Base-by-base conservation (phyloP, 2,888 invertebrate species). In the Syrista parreyssii region DNA sequence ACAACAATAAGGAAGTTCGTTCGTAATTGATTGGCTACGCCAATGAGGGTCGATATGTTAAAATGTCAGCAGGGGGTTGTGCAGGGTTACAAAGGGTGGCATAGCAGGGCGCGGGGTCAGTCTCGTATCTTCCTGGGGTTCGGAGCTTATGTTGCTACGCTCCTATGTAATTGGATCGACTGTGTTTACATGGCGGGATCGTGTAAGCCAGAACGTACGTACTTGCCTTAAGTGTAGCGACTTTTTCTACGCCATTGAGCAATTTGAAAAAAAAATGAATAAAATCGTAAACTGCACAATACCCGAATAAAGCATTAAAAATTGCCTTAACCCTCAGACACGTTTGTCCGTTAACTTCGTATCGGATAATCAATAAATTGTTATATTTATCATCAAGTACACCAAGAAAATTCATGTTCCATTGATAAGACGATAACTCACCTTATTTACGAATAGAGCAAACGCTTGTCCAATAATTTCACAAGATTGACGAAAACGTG, bases 91-190 rank as follows among this genome's bases (percentile, higher is more conserved):
- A 55, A 55, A 55, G 55, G 55, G 55, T 40, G 30, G 32, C 75
- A 12, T 30, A 12, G 73, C 76, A 34, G 73, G 55, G 55, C 55
- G 55, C 73, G 12, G 33, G 40, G 68, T 23, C 73, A 31, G 34
- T 73, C 32, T 31, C 12, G 32, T 33, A 15, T 71, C 71, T 71
- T 31, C 9, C 31, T 73, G 34, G 72, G 76, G 73, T 76, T 76
- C 68, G 31, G 35, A 31, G 76, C 40, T 73, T 72, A 73, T 30
- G 40, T 69, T 76, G 71, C 71, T 15, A 15, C 31, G 71, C 71
- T 31, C 12, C 31, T 71, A 33, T 71, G 79, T 79, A 82, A 83
- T 82, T 81, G 77, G 78, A 82, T 83, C 78, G 83, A 35, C 78
- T 40, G 76, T 81, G 79, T 81, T 83, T 82, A 81, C 82, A 78